Evolutionary conservation across 2,888 invertebrate species (phyloP), one percentile per base, ranked within the genome.

Genomic region (Sphaerophoria taeniata): DNA sequence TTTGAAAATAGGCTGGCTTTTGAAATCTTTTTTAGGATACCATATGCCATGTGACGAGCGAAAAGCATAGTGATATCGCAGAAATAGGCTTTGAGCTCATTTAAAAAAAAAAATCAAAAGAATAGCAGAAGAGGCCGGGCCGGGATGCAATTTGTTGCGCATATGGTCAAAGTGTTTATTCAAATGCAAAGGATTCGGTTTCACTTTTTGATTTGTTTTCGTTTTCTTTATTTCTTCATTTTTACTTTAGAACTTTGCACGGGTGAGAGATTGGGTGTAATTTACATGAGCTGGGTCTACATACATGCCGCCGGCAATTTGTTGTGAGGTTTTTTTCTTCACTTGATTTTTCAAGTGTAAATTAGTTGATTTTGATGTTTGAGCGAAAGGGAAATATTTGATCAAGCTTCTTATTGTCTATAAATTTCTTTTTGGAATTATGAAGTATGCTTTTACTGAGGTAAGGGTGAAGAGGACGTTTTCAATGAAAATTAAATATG

Each of bases 111-210:
- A 24, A 24, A 24, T 24, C 24, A 24, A 53, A 67, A 53, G 34
- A 34, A 65, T 34, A 4, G 24, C 24, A 6, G 39, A 60, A 43
- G 34, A 49, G 45, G 69, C 72, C 34, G 61, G 24, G 24, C 24
- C 39, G 9, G 69, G 56, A 61, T 33, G 69, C 76, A 85, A 81
- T 85, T 85, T 85, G 85, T 77, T 81, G 85, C 85, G 85, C 85
- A 85, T 85, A 85, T 85, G 85, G 85, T 85, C 85, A 85, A 85
- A 85, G 81, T 85, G 85, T 85, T 85, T 85, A 81, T 81, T 85
- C 81, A 85, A 65, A 81, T 77, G 76, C 81, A 85, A 70, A 85
- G 72, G 76, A 80, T 75, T 81, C 69, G 73, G 73, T 39, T 80
- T 84, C 67, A 51, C 67, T 58, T 72, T 63, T 81, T 75, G 56